These are phyloP conservation scores for Anodontia alba DNA, from an alignment of 2,888 invertebrate genomes.

Conservation along the genomic window DNA sequence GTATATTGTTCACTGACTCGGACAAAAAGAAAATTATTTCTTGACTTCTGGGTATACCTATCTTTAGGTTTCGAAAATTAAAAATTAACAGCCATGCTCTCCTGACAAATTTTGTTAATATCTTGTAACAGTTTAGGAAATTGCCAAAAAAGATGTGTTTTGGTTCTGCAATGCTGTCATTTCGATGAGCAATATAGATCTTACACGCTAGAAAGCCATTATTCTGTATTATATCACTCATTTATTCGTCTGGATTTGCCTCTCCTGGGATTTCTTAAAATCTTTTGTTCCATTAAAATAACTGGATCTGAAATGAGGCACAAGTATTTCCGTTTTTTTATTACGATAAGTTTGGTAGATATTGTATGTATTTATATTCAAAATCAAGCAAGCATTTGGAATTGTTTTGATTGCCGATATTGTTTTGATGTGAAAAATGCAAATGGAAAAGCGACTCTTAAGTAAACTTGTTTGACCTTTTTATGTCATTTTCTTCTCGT, in stretches of 20 bases:
- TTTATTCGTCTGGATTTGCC: constrained; percentile 48
- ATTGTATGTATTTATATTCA: not conserved
- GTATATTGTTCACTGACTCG: too few relatives aligned
- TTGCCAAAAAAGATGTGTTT: not conserved
- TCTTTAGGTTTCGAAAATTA: not conserved
- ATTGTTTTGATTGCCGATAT: constrained; percentile 5
- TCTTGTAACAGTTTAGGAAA: not conserved
- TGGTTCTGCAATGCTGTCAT: constrained; percentile 6
- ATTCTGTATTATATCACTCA: constrained; percentile 33
- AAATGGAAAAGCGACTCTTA: too few relatives aligned
- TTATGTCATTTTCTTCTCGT: too few relatives aligned
- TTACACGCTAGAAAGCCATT: constrained; percentile 16
- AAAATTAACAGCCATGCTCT: not conserved
- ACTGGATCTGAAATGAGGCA: constrained; percentile 37
- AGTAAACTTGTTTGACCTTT: too few relatives aligned
- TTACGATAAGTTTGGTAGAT: constrained; percentile 21
- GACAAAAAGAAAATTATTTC: too few relatives aligned
- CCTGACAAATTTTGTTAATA: constrained; percentile 1
- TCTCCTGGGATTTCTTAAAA: constrained; percentile 51
- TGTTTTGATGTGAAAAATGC: too few relatives aligned
- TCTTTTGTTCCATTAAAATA: constrained; percentile 49
- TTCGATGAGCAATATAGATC: constrained; percentile 21
- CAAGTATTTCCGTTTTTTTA: constrained; percentile 37
- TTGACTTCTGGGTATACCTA: too few relatives aligned
- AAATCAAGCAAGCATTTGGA: not conserved